Evolutionary conservation across 2,888 invertebrate species (phyloP).

Genomic region (Keiferia lycopersicella): DNA sequence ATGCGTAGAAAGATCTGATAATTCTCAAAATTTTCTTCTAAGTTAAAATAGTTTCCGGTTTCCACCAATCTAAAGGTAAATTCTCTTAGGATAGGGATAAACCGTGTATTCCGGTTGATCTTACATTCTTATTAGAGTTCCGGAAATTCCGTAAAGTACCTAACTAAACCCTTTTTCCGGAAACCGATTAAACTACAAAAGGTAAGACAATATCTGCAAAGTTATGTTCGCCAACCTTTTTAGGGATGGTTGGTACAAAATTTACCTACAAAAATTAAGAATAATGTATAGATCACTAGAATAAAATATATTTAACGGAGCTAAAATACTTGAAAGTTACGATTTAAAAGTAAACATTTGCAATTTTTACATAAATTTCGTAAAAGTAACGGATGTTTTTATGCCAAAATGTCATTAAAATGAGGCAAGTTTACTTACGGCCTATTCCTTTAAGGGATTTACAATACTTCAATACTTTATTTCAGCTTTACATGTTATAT

Average conservation of each 20-base stretch:
- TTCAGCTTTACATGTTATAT: no score
- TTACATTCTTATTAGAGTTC: constrained; percentile 4
- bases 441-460: no score
- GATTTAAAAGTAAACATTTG: no score
- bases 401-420: not conserved
- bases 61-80: not conserved
- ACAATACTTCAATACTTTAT: no score
- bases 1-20: no score
- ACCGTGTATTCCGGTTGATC: constrained; percentile 17
- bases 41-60: constrained; percentile 10
- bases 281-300: no score
- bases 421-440: no score
- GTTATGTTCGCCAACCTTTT: not conserved
- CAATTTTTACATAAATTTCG: no score
- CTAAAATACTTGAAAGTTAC: no score
- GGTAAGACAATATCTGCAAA: constrained; percentile 35
- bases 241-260: not conserved
- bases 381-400: no score
- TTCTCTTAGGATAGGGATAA: constrained; percentile 6
- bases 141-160: not conserved
- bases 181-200: constrained; percentile 30
- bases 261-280: no score
- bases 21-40: constrained; percentile 3
- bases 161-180: not conserved
- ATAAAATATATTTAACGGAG: no score